phyloP scores from a whole-genome alignment of 2,797 vertebrate species.

The Anguilla marmorata region DNA sequence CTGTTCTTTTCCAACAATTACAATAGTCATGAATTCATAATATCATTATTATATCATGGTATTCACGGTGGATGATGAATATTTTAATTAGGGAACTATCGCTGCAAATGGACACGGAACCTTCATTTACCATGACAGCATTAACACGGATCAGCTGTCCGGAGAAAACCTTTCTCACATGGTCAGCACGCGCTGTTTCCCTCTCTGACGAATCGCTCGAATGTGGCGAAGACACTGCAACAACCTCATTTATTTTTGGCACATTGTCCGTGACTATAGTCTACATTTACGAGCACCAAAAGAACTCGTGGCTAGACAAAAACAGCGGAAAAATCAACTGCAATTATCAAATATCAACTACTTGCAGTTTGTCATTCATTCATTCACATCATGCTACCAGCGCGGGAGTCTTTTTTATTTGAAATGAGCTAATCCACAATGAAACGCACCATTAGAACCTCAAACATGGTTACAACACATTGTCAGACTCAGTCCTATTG shows the following conservation, averaged over 20 bases:
- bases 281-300: too few species aligned
- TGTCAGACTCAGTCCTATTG: background rate
- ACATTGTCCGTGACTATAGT: background rate
- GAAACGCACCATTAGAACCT: background rate
- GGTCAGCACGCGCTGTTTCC: conserved; percentile 17
- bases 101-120: background rate
- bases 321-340: background rate
- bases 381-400: background rate
- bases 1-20: background rate
- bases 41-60: background rate
- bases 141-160: conserved; percentile 13
- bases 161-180: conserved; percentile 14
- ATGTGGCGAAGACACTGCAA: background rate
- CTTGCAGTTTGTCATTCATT: background rate
- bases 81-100: background rate
- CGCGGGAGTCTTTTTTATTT: background rate
- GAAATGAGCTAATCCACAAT: background rate
- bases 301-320: background rate
- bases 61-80: background rate
- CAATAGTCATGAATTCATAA: background rate
- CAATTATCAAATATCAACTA: background rate
- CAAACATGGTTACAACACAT: background rate
- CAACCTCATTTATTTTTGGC: background rate
- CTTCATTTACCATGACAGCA: background rate
- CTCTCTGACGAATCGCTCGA: background rate